These are phyloP conservation scores for Neopelma chrysocephalum DNA, from an alignment of 2,797 vertebrate species.

Conservation along the genomic window DNA sequence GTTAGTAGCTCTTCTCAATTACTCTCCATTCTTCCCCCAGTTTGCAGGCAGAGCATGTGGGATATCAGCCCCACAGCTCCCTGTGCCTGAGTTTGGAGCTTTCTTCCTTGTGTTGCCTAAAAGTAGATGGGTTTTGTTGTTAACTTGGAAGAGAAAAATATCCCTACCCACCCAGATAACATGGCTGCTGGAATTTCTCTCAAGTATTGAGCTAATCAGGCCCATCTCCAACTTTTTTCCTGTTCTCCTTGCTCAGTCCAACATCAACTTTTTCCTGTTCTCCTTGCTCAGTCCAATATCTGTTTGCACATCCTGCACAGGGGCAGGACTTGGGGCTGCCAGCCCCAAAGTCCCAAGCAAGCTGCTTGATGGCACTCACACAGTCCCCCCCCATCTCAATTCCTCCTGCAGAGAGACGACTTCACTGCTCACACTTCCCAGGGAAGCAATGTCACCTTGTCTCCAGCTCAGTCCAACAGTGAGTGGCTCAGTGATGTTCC, in stretches of 20 bases:
- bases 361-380: background rate
- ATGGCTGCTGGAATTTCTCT: background rate
- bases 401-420: background rate
- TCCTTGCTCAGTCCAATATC: background rate
- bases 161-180: no score
- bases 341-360: background rate
- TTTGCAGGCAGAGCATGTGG: background rate
- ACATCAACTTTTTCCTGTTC: background rate
- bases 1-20: background rate
- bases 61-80: background rate
- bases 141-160: background rate
- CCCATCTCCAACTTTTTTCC: background rate
- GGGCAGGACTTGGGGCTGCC: background rate
- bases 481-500: background rate
- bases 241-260: background rate
- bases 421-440: accelerated
- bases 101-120: background rate
- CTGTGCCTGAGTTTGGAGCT: background rate
- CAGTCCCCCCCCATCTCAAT: background rate
- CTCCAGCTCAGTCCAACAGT: background rate
- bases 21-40: accelerated
- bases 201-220: background rate
- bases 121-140: background rate
- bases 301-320: background rate
- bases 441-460: accelerated